Evolutionary conservation across 2,113 vertebrate species (phyloP), one percentile per base, ranked within the genome.

Genomic region (Brienomyrus brachyistius): DNA sequence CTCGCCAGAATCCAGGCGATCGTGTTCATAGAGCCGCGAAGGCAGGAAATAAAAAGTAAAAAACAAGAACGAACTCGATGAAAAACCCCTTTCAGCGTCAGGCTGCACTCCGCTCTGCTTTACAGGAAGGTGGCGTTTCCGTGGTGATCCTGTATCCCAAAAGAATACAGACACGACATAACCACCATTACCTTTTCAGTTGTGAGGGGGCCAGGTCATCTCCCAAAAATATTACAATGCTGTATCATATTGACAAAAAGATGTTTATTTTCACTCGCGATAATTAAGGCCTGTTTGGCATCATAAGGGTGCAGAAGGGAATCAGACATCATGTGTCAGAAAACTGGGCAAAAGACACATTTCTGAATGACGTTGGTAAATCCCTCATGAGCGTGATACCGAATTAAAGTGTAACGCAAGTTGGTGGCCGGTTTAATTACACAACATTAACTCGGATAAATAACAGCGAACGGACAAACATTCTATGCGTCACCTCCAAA

Each of bases 391-490:
- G n/a, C 40, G 19, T 48, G 40, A 52, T 13, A 52, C 83, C 0
- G 91, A 88, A 92, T 51, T 90, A n/a, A 89, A 92, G 94, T 85
- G 91, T 90, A 91, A 80, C 91, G 90, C 74, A 88, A 94, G 91
- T 90, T 91, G 92, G 91, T 88, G 91, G 88, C 86, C 77, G 88
- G 94, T 95, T 96, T 95, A 95, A 96, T 96, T 96, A 94, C 93
- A 94, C 92, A 94, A 91, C 90, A 48, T 95, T 94, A 93, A 92
- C 95, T 92, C 92, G 92, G 91, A 94, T 95, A 93, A 93, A 86
- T 88, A 94, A 92, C 93, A 91, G 91, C 92, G 5, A 93, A 94
- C 93, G 47, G 84, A 54, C 66, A 88, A 88, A 86, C 17, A 48
- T 88, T 91, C 88, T 89, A 92, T 89, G 90, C 91, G 93, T 95